Evolutionary conservation across 2,888 invertebrate species (phyloP), one percentile per base, ranked within the genome.

Genomic region (Lasioglossum oenotherae): DNA sequence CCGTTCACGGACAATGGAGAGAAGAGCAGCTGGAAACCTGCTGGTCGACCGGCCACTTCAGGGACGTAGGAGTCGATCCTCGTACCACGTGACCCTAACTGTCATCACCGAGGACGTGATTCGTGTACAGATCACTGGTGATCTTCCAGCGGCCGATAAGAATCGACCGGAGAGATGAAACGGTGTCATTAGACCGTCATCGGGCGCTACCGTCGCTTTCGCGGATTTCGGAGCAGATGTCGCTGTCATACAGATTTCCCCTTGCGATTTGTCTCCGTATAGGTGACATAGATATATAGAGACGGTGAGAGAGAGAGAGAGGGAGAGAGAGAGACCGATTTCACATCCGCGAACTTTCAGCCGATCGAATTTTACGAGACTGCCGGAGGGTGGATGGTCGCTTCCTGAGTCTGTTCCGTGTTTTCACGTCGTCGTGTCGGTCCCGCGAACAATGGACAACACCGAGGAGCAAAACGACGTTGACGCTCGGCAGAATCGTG

Each of bases 11-110:
- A 84, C 76, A 82, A 53, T 74, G 67, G 60, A 72, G 85, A 83
- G 57, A 57, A 77, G 79, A 85, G 82, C 89, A 87, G 87, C 87
- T 91, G 87, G 84, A 90, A 91, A 88, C 86, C 85, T 90, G 90
- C 87, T 84, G 89, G 73, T 23, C 83, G 73, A 76, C 49, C 79
- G 49, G 80, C 73, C 74, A 69, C 71, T 80, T 78, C 90, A 87
- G 90, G 83, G 81, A 78, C 84, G 85, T 84, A 87, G 23, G 53
- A 46, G 60, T 60, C 77, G 67, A 81, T 87, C 81, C 12, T 76
- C 46, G 82, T 73, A 73, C 86, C 86, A 88, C 86, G 88, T 88
- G 88, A 74, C 46, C 60, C 72, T 49, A 72, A 44, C 81, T 82
- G 82, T 84, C 80, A 86, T 82, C 74, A 73, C 38, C 19, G 5